These are phyloP conservation scores for Nebria brevicollis DNA, from an alignment of 2,888 invertebrate species.

Conservation along the genomic window DNA sequence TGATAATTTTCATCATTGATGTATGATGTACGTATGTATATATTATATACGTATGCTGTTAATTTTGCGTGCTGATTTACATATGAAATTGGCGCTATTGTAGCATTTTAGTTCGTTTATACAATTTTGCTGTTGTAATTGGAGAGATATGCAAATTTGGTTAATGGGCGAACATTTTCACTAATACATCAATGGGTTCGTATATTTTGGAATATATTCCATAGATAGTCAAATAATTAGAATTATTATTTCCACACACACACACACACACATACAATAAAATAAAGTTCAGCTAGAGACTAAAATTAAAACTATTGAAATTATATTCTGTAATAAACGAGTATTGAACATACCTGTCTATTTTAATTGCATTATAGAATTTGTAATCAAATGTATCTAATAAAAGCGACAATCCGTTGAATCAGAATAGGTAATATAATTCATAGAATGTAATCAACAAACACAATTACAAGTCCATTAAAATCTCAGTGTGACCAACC, in stretches of 20 bases:
- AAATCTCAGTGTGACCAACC: conserved; percentile 3
- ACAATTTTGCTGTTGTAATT: neutral
- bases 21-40: neutral
- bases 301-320: neutral
- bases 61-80: neutral
- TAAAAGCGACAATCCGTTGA: neutral
- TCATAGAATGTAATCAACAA: conserved; percentile 8
- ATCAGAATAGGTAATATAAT: neutral
- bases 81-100: neutral
- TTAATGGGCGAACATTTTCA: neutral
- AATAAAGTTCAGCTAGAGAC: neutral
- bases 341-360: no score
- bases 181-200: neutral
- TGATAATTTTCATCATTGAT: conserved; percentile 12
- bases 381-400: neutral
- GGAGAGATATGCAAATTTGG: neutral
- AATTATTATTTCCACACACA: neutral
- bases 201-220: neutral
- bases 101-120: neutral
- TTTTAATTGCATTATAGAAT: neutral
- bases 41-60: no score
- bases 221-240: neutral
- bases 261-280: neutral
- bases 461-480: conserved; percentile 24
- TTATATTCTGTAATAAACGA: neutral